These are phyloP conservation scores for Drosophila saltans DNA, from an alignment of 1,140 invertebrate genomes.

Conservation along the genomic window DNA sequence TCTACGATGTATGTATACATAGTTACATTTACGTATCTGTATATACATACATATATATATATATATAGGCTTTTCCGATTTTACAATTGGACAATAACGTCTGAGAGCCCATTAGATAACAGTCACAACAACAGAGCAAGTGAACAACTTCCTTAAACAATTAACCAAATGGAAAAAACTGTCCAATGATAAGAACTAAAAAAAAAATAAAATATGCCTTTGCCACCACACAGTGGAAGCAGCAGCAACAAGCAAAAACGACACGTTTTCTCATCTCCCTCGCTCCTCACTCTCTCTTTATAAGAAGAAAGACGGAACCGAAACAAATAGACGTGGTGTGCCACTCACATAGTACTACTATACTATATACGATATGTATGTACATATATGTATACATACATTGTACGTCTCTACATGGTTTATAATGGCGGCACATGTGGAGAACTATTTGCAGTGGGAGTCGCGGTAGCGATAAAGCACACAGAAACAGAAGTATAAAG, in stretches of 20 bases:
- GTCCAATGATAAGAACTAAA: slow-evolving; percentile 47
- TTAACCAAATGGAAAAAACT: slow-evolving; percentile 65
- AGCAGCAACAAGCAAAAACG: slow-evolving; percentile 33
- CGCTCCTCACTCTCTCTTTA: not conserved
- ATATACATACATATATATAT: not conserved
- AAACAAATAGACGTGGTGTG: slow-evolving; percentile 48
- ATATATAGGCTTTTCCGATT: not conserved
- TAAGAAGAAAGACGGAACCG: not conserved
- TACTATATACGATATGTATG: slow-evolving; percentile 14
- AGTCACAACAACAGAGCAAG: not conserved
- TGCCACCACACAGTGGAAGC: slow-evolving; percentile 14
- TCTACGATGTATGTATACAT: not conserved
- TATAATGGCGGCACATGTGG: not conserved
- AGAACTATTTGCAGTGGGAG: slow-evolving; percentile 9
- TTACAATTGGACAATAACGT: not conserved
- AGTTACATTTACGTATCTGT: not conserved
- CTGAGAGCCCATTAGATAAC: not conserved
- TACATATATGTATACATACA: too few relatives aligned
- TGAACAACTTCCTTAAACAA: slow-evolving; percentile 67
- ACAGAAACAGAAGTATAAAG: not conserved
- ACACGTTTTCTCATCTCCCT: slow-evolving; percentile 13
- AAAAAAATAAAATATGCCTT: slow-evolving; percentile 12
- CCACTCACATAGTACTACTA: slow-evolving; percentile 14
- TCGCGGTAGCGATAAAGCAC: slow-evolving; percentile 49
- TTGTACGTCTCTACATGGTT: not conserved